These are phyloP conservation scores for Oxyura jamaicensis DNA, from an alignment of 2,113 vertebrate species.

Conservation along the genomic window DNA sequence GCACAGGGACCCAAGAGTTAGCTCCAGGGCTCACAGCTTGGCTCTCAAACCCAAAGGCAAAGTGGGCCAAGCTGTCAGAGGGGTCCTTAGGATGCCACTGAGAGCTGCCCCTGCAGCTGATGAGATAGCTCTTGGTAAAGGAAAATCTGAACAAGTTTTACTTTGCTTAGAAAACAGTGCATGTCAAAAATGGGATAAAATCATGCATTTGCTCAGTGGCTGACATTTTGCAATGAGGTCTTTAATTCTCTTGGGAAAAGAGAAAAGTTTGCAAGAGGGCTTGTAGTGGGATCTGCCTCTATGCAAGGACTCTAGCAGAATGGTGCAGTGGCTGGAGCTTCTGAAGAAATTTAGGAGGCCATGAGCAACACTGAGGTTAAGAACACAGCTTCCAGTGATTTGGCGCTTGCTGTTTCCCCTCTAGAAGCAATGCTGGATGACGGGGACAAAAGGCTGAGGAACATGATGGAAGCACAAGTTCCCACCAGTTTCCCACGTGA, in stretches of 20 bases:
- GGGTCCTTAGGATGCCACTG: background rate
- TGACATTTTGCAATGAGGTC: background rate
- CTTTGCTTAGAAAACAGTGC: background rate
- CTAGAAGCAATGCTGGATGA: background rate
- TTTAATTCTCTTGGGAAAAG: background rate
- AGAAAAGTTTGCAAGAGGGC: background rate
- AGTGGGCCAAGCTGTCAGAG: background rate
- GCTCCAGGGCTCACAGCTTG: background rate
- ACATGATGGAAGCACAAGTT: background rate
- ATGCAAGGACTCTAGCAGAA: background rate
- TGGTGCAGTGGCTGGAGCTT: background rate
- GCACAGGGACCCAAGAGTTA: background rate
- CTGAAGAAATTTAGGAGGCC: background rate
- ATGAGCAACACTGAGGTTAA: fast-evolving
- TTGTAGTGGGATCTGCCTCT: background rate
- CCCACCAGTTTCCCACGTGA: background rate
- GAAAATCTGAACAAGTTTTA: background rate
- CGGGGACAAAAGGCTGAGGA: background rate
- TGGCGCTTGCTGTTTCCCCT: fast-evolving
- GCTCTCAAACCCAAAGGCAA: background rate
- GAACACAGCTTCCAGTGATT: background rate
- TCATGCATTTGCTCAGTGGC: background rate
- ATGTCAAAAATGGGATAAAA: background rate
- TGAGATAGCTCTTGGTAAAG: background rate
- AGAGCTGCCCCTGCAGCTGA: background rate